Base-by-base conservation (phyloP, 2,888 invertebrate species). In the Blera fallax region DNA sequence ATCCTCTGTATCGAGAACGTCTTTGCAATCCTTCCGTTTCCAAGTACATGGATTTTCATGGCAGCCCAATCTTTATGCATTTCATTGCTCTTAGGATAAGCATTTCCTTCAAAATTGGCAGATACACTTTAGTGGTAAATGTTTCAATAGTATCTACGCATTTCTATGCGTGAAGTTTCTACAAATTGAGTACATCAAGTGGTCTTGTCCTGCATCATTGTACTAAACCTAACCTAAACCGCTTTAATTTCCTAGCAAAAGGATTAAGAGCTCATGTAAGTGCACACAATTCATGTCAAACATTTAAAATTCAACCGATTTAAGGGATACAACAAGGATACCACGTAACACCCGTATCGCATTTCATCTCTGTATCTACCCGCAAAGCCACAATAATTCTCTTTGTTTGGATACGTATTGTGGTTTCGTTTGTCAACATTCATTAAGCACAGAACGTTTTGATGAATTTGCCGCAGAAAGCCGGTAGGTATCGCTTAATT, bases 311-410 rank as follows among this genome's bases (percentile, higher is more conserved):
- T 27, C 18, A 43, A 27, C 14, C 27, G 62, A 43, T 45, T 62
- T 6, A 10, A 62, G 6, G 3, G 29, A 43, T 45, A 10, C 1
- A 60, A 18, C 7, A 14, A 5, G 16, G 10, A 29, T 16, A 14
- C 58, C 58, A 21, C 14, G n/a, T 40, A 40, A n/a, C 14, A 40
- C 37, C n/a, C 2, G 10, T 11, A 37, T 37, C n/a, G 21, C 14
- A 62, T 27, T 43, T 43, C 8, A n/a, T 14, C 27, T 40, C 40
- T 32, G 10, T 54, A 27, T 50, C 48, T 11, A 11, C 37, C 72
- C n/a, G 27, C 50, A 60, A 60, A 60, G 27, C 50, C 72, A 60
- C 27, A 60, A 27, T 29, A 34, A 48, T 60, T 60, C 58, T 16
- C 48, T 48, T 60, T 58, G 24, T 14, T 62, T 8, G 14, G 8